Evolutionary conservation across 30 jellyfish, hydroid and myxozoan genomes (phyloP).

Genomic region (Hydractinia echinata): DNA sequence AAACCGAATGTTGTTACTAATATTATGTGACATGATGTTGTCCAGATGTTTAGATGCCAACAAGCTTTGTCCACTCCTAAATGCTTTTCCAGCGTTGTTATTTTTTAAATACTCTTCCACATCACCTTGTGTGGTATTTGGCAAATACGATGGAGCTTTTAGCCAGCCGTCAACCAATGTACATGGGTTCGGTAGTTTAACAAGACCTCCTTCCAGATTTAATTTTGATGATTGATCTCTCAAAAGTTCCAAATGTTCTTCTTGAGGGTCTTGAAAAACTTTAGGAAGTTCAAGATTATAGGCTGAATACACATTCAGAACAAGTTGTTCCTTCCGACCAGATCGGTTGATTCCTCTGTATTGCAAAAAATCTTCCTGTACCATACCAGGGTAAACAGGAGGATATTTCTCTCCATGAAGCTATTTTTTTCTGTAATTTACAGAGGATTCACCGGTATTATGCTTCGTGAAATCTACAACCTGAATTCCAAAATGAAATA

Average conservation of each 20-base stretch:
- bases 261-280: background rate
- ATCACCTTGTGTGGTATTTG: constrained; percentile 17
- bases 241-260: background rate
- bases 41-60: background rate
- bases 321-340: constrained; percentile 4
- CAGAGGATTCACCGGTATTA: too few species aligned
- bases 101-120: background rate
- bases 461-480: too few species aligned
- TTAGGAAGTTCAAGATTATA: background rate
- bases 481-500: too few species aligned
- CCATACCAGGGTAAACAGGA: background rate
- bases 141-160: constrained; percentile 7
- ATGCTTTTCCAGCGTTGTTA: constrained; percentile 32
- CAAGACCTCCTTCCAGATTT: background rate
- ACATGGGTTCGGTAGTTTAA: background rate
- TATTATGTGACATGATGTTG: background rate
- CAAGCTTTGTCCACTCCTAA: constrained; percentile 21
- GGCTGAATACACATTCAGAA: background rate
- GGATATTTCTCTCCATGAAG: constrained; percentile 4
- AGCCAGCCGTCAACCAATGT: background rate
- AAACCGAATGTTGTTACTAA: constrained; percentile 1
- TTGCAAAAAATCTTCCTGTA: background rate
- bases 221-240: background rate
- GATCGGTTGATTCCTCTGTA: background rate
- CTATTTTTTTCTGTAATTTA: background rate